Percentiles rank a stretch among this genome's conserved stretches.
Evolutionary conservation across 2,888 invertebrate genomes (phyloP).

Genomic region (Xestia c-nigrum): DNA sequence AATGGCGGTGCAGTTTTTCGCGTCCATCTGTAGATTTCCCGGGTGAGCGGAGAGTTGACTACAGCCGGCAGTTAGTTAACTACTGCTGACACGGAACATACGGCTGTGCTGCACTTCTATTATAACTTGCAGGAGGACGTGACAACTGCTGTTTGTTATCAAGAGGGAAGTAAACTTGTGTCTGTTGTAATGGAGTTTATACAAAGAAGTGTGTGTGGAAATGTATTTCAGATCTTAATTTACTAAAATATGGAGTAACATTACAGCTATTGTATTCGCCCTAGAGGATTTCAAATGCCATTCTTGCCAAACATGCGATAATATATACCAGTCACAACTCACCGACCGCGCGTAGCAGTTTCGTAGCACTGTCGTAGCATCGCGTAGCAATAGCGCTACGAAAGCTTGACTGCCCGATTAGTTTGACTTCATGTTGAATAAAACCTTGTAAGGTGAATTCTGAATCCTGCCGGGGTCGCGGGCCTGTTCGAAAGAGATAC

Average conservation of each 20-base stretch:
- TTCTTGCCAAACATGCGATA: too few species aligned
- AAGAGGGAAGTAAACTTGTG: background rate
- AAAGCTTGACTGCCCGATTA: background rate
- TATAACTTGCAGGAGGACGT: slow-evolving; percentile 43
- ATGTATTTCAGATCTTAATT: background rate
- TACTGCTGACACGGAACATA: slow-evolving; percentile 25
- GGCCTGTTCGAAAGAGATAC: too few species aligned
- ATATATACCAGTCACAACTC: too few species aligned
- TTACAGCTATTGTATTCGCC: background rate
- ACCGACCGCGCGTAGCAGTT: slow-evolving; percentile 10
- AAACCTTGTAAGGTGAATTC: background rate
- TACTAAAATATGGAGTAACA: background rate
- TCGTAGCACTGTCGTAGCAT: slow-evolving; percentile 4
- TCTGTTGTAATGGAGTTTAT: background rate
- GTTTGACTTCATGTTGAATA: too few species aligned
- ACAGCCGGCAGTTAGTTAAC: slow-evolving; percentile 42
- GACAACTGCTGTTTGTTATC: slow-evolving; percentile 22
- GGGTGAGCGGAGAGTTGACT: slow-evolving; percentile 50
- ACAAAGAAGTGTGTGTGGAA: background rate
- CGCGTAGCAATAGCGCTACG: slow-evolving; percentile 38
- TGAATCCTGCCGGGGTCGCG: too few species aligned
- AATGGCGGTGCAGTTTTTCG: slow-evolving; percentile 64
- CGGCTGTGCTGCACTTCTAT: slow-evolving; percentile 32
- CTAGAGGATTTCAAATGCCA: background rate
- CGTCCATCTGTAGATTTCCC: slow-evolving; percentile 67